Conservation (phyloP, 2,797 vertebrate species). For the Alcedo quadribrachys region DNA sequence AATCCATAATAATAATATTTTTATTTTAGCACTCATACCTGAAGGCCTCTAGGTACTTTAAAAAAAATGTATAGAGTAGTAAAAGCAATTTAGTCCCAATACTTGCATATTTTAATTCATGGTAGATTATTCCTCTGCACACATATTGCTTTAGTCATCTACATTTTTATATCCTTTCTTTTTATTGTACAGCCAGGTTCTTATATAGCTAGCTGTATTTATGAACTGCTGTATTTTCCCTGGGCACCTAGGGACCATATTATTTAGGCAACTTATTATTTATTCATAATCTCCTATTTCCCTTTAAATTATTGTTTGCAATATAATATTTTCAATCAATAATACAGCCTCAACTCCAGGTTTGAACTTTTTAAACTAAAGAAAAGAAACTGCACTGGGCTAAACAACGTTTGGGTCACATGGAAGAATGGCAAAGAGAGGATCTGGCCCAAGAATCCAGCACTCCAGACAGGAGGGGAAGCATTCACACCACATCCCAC, state of each 20-base stretch:
- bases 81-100: constrained; percentile 62
- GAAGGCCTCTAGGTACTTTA: constrained; percentile 54
- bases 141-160: constrained; percentile 64
- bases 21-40: constrained; percentile 47
- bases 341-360: background rate
- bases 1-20: constrained; percentile 67
- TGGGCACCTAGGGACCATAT: constrained; percentile 22
- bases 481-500: background rate
- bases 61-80: constrained; percentile 51
- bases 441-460: background rate
- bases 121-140: constrained; percentile 48
- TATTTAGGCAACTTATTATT: constrained; percentile 53
- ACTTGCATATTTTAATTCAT: constrained; percentile 49
- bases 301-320: constrained; percentile 14
- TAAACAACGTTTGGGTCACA: background rate
- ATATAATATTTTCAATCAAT: background rate
- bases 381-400: background rate
- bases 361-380: background rate
- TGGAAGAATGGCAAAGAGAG: background rate
- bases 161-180: constrained; percentile 56
- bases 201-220: constrained; percentile 38
- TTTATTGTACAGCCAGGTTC: constrained; percentile 21
- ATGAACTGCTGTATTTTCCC: constrained; percentile 51
- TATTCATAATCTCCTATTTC: constrained; percentile 49
- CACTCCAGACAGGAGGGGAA: background rate